These are phyloP conservation scores for Eutolmus rufibarbis DNA, from an alignment of 2,888 invertebrate species.

Conservation along the genomic window DNA sequence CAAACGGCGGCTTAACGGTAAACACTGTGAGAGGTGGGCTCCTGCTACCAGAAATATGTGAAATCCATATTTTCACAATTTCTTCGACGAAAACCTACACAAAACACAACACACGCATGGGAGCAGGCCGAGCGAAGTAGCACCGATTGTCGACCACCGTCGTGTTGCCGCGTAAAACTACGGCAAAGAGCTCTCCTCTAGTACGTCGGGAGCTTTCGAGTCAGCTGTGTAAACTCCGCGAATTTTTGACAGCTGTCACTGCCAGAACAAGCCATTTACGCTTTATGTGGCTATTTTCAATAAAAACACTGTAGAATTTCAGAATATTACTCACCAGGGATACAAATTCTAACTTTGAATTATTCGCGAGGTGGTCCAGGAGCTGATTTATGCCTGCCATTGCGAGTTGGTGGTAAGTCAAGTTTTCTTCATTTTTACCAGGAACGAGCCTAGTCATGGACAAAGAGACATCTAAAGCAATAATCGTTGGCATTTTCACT, in stretches of 20 bases:
- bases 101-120: not conserved
- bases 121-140: not conserved
- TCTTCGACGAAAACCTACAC: constrained; percentile 17
- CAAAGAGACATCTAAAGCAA: constrained; percentile 61
- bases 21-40: not conserved
- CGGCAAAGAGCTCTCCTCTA: not conserved
- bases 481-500: constrained; percentile 60
- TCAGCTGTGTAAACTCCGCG: not conserved
- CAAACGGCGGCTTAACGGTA: not conserved
- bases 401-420: constrained; percentile 60
- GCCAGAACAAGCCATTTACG: not conserved
- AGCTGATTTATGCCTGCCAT: constrained; percentile 59
- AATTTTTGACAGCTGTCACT: not conserved
- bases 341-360: constrained; percentile 57
- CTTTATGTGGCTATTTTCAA: not conserved
- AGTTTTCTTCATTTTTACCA: constrained; percentile 52
- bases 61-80: constrained; percentile 7
- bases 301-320: not conserved
- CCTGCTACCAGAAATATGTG: not conserved
- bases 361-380: constrained; percentile 57
- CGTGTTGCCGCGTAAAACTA: not conserved
- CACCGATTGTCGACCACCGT: not conserved
- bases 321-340: constrained; percentile 42
- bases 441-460: constrained; percentile 58
- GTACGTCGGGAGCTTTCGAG: not conserved